A percentile compares a stretch with the other conserved stretches of the same genome.
Conservation (phyloP, 2,888 invertebrate species). For the Synanthedon tipuliformis region DNA sequence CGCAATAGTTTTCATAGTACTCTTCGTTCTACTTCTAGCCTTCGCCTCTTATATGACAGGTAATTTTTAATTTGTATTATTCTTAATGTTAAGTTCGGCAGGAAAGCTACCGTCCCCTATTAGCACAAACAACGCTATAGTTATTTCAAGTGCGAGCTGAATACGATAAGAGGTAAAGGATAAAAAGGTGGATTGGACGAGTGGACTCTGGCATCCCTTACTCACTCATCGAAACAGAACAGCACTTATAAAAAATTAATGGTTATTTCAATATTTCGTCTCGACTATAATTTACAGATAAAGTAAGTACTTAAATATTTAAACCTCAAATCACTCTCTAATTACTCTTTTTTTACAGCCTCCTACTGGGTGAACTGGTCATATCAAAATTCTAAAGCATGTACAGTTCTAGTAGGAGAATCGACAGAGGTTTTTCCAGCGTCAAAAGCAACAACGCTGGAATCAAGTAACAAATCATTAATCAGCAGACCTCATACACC, state of each 20-base stretch:
- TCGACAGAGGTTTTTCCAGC: slow-evolving; percentile 76
- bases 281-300: not conserved
- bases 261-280: slow-evolving; percentile 7
- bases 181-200: too few relatives aligned
- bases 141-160: too few relatives aligned
- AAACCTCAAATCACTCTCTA: not conserved
- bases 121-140: too few relatives aligned
- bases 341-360: slow-evolving; percentile 60
- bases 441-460: slow-evolving; percentile 77
- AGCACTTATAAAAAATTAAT: not conserved
- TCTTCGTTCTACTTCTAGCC: slow-evolving; percentile 84
- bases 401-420: slow-evolving; percentile 86
- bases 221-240: too few relatives aligned
- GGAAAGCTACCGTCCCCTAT: too few relatives aligned
- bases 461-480: slow-evolving; percentile 77
- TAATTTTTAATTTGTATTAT: slow-evolving; percentile 30
- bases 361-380: slow-evolving; percentile 88
- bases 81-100: too few relatives aligned
- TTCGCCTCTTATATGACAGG: slow-evolving; percentile 90
- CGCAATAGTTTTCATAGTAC: slow-evolving; percentile 87
- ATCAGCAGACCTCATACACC: slow-evolving; percentile 74
- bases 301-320: not conserved
- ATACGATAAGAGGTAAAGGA: too few relatives aligned
- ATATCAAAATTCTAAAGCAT: slow-evolving; percentile 84
- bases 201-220: too few relatives aligned